A percentile compares a stretch with the other conserved stretches of the same genome.
phyloP scores from a whole-genome alignment of 2,797 vertebrate genomes.

The Acridotheres tristis region DNA sequence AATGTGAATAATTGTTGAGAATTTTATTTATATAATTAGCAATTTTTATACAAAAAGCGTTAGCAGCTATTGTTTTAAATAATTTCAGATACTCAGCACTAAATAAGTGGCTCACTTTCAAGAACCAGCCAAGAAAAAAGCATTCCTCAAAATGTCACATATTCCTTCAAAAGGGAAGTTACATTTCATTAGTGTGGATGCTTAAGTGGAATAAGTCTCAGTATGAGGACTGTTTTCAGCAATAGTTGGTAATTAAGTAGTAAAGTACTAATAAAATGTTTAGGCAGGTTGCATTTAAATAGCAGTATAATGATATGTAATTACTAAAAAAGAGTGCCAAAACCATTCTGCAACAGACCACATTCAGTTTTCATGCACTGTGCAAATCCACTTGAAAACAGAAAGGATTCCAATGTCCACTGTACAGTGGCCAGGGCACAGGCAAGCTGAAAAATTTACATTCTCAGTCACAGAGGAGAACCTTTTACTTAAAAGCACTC shows the following conservation, averaged over 20 bases:
- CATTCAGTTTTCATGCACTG: not conserved
- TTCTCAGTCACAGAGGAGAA: not conserved
- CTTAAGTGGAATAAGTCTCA: not conserved
- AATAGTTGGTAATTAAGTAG: slow-evolving; percentile 33
- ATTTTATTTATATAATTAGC: not conserved
- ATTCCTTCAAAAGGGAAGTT: slow-evolving; percentile 1
- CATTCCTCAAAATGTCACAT: not conserved
- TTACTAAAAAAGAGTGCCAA: slow-evolving; percentile 14
- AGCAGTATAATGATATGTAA: slow-evolving; percentile 3
- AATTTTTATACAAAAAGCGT: slow-evolving; percentile 5
- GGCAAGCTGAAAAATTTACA: not conserved
- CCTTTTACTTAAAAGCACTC: not conserved
- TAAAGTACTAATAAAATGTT: slow-evolving; percentile 44
- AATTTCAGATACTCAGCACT: slow-evolving; percentile 23
- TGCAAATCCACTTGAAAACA: slow-evolving; percentile 15
- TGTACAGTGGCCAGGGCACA: not conserved
- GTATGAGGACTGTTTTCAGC: not conserved
- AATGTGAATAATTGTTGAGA: not conserved
- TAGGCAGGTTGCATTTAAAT: slow-evolving; percentile 24
- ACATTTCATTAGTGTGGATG: not conserved
- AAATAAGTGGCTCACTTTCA: slow-evolving; percentile 37
- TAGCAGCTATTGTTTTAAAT: slow-evolving; percentile 3
- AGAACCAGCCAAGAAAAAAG: not conserved
- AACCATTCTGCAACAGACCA: not conserved
- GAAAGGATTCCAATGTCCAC: slow-evolving; percentile 22